Evolutionary conservation across 2,113 vertebrate genomes (phyloP), one percentile per base, ranked within the genome.

Genomic region (Capricornis sumatraensis): DNA sequence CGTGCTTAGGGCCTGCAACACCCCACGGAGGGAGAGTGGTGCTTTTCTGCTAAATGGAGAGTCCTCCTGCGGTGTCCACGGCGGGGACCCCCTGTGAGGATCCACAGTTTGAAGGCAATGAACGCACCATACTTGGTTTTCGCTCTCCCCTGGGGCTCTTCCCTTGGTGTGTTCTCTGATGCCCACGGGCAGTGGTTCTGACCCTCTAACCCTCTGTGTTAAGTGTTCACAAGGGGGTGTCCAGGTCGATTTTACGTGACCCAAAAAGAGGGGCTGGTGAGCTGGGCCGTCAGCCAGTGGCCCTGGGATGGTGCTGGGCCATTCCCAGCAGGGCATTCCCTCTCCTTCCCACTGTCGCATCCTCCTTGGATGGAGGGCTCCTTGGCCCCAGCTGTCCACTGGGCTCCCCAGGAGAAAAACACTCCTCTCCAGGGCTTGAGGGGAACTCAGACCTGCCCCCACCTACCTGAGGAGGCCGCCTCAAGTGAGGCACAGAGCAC

Each of bases 141-240:
- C 67, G 1, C 5, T 36, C 62, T 58, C 45, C 1, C 1, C 8
- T 16, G 50, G 50, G 58, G 71, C 19, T 36, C 64, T 3, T 10
- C 6, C 14, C 74, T 64, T 33, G 1, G 19, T 0, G 40, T 0
- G 1, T 28, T 47, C 52, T 57, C 89, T 8, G 82, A 60, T 1
- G 4, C 1, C 43, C 27, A 33, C 1, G 1, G 57, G 45, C 47
- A 7, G 7, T 16, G 53, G 13, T 30, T 90, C 82, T 23, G 28
- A 43, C 0, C 2, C 8, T 5, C 23, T 17, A 1, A 23, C 4
- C 85, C 43, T 71, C 60, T 19, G 3, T 7, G 33, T 2, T 14
- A 25, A 25, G 64, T 7, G 27, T 30, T 43, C 74, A 33, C 33
- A 30, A n/a, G 36, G 81, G 36, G 13, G 25, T 16, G 23, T 45